Evolutionary conservation across 2,888 invertebrate species (phyloP).

Genomic region (Epirrhoe alternata): DNA sequence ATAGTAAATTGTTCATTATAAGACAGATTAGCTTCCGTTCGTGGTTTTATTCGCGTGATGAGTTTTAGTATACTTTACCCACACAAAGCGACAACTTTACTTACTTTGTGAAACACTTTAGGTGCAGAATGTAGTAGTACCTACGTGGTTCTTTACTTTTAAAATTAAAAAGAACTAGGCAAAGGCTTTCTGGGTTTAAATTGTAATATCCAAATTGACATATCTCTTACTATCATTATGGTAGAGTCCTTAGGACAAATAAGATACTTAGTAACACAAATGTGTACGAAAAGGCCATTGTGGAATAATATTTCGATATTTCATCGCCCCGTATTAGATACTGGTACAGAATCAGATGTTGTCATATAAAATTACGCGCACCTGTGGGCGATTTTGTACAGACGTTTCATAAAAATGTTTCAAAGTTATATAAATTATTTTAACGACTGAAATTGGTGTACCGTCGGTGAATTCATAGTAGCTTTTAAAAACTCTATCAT

Average conservation of each 20-base stretch:
- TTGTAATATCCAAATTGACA: not conserved
- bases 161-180: too few relatives aligned
- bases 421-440: not conserved
- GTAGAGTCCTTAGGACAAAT: slow-evolving; percentile 1
- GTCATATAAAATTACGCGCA: slow-evolving; percentile 21
- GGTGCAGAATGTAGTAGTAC: too few relatives aligned
- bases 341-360: slow-evolving; percentile 15
- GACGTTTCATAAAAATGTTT: slow-evolving; percentile 7
- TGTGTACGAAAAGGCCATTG: slow-evolving; percentile 21
- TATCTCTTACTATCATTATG: not conserved
- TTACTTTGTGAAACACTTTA: too few relatives aligned
- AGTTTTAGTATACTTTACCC: not conserved
- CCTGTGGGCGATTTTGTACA: slow-evolving; percentile 18
- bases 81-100: too few relatives aligned
- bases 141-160: too few relatives aligned
- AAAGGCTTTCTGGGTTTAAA: too few relatives aligned
- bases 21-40: not conserved
- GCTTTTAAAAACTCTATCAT: too few relatives aligned
- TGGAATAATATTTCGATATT: slow-evolving; percentile 28
- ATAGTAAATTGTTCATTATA: slow-evolving; percentile 24
- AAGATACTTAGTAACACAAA: slow-evolving; percentile 12
- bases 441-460: not conserved
- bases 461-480: not conserved
- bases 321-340: slow-evolving; percentile 19
- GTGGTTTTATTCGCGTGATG: not conserved